These are phyloP conservation scores for Pterocles burchelli DNA, from an alignment of 2,113 vertebrate genomes.

Conservation along the genomic window DNA sequence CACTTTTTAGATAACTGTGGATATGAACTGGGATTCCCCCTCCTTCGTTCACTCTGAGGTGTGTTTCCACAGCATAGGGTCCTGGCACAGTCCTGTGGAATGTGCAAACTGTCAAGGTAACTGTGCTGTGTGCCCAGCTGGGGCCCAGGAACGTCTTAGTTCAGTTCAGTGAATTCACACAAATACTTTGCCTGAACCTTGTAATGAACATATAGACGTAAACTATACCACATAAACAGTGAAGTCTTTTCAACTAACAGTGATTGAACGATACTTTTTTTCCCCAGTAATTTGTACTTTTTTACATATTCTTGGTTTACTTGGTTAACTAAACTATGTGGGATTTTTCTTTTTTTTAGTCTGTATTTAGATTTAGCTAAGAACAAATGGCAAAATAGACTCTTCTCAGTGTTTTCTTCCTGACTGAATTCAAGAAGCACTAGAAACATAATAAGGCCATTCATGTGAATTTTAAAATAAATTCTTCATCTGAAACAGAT, in stretches of 20 bases:
- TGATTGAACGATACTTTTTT: accelerated
- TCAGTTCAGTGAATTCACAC: not conserved
- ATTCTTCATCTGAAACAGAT: not conserved
- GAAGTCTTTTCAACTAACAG: not conserved
- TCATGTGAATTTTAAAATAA: not conserved
- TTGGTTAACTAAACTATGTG: not conserved
- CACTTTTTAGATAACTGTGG: not conserved
- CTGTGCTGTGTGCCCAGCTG: not conserved
- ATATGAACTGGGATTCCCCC: not conserved
- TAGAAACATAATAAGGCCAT: not conserved
- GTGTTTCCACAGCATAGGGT: not conserved
- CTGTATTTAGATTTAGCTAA: not conserved
- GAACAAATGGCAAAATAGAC: not conserved
- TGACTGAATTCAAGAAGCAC: not conserved
- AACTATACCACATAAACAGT: not conserved
- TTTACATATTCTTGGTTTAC: not conserved
- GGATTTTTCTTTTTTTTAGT: not conserved
- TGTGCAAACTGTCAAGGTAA: not conserved
- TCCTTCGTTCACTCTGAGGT: not conserved
- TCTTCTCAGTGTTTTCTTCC: not conserved
- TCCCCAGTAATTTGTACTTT: not conserved
- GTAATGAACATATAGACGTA: not conserved
- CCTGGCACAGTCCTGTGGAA: not conserved
- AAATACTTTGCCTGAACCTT: not conserved
- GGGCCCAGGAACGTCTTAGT: not conserved